These are phyloP conservation scores for Drosophila obscura DNA, from an alignment of 1,140 invertebrate species.

Conservation along the genomic window DNA sequence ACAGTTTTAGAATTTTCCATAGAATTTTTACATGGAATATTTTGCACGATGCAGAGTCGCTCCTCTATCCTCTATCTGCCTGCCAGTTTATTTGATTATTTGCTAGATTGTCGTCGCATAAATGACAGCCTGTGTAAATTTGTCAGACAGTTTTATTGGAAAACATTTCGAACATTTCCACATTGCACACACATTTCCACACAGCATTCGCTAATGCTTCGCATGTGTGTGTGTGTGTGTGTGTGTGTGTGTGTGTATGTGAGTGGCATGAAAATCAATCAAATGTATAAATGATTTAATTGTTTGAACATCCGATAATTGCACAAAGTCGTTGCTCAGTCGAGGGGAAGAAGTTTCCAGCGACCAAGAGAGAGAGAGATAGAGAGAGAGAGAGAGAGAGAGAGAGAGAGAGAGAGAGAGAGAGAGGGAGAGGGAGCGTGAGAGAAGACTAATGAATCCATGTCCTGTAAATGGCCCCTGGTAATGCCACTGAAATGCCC, in stretches of 20 bases:
- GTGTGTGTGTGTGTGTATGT: background rate
- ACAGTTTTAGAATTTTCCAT: slow-evolving; percentile 60
- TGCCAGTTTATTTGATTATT: slow-evolving; percentile 48
- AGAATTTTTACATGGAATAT: too few relatives aligned
- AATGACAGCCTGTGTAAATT: slow-evolving; percentile 49
- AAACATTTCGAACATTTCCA: slow-evolving; percentile 24
- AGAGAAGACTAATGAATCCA: slow-evolving; percentile 11
- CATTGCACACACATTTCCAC: slow-evolving; percentile 37
- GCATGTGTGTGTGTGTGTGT: background rate
- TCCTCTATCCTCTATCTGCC: background rate
- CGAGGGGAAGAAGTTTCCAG: slow-evolving; percentile 1
- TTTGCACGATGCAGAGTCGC: too few relatives aligned
- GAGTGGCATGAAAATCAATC: slow-evolving; percentile 27
- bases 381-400: background rate
- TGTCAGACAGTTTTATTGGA: slow-evolving; percentile 54
- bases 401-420: background rate
- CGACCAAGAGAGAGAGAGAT: too few relatives aligned
- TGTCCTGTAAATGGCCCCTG: background rate
- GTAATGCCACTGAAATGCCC: slow-evolving; percentile 16
- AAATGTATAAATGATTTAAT: slow-evolving; percentile 20
- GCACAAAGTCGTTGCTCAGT: slow-evolving; percentile 15
- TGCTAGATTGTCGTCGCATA: slow-evolving; percentile 28
- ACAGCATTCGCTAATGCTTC: slow-evolving; percentile 10
- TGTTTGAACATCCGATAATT: slow-evolving; percentile 25
- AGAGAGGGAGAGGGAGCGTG: background rate